These are phyloP conservation scores for Gallinago solitaria DNA, from an alignment of 2,797 vertebrate species.

Conservation along the genomic window DNA sequence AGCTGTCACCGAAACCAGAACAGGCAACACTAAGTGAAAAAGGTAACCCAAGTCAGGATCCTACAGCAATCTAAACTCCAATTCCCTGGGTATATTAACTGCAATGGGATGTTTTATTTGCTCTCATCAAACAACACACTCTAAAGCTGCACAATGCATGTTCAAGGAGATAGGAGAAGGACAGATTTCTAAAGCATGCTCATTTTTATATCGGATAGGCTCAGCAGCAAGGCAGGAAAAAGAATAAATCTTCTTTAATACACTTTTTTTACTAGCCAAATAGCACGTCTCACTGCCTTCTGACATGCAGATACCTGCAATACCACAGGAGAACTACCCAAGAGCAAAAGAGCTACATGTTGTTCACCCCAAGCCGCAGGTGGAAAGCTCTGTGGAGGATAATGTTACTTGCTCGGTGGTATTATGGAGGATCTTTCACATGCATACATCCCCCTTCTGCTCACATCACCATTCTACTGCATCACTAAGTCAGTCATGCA, in stretches of 20 bases:
- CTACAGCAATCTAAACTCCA: neutral
- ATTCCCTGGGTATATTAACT: neutral
- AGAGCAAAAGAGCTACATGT: neutral
- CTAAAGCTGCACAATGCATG: neutral
- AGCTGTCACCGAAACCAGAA: neutral
- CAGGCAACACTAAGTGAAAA: neutral
- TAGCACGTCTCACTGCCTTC: neutral
- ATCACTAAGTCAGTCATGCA: slow-evolving; percentile 57
- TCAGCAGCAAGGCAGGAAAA: slow-evolving; percentile 3
- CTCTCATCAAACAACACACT: neutral
- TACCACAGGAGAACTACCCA: neutral
- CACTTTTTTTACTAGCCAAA: neutral
- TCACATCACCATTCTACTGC: slow-evolving; percentile 37
- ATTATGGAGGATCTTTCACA: slow-evolving; percentile 36
- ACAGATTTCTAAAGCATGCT: neutral
- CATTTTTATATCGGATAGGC: neutral
- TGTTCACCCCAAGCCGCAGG: neutral
- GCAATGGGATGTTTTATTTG: neutral
- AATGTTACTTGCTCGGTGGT: neutral
- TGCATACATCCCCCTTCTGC: slow-evolving; percentile 39
- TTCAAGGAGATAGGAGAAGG: neutral
- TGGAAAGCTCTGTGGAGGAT: slow-evolving; percentile 15
- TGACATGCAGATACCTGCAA: neutral
- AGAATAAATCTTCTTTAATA: neutral
- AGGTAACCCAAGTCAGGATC: neutral